These are phyloP conservation scores for Dryobates pubescens DNA, from an alignment of 2,797 vertebrate species.

Conservation along the genomic window DNA sequence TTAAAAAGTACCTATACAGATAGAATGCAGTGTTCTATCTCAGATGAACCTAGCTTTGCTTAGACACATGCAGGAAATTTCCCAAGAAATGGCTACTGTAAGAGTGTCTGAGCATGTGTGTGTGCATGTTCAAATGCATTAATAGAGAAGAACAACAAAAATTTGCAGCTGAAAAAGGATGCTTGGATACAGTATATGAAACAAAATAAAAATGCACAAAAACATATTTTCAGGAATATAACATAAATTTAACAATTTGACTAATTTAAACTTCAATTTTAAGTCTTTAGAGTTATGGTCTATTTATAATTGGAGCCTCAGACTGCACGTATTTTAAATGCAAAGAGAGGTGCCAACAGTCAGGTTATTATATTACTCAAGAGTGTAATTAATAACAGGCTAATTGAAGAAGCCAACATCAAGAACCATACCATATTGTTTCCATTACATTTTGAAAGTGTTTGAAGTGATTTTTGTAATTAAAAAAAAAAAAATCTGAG, in stretches of 20 bases:
- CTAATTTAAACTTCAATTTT: constrained; percentile 64
- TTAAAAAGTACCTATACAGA: not conserved
- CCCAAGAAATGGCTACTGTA: not conserved
- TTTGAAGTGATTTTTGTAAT: constrained; percentile 73
- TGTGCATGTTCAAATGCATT: not conserved
- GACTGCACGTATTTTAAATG: constrained; percentile 74
- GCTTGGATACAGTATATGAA: not conserved
- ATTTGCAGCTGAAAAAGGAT: not conserved
- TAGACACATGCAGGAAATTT: not conserved
- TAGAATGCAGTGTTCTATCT: not conserved
- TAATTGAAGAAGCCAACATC: constrained; percentile 74
- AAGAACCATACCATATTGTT: constrained; percentile 76
- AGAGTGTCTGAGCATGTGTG: accelerated
- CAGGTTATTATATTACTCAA: constrained; percentile 74
- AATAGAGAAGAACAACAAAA: not conserved
- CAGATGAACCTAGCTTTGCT: not conserved
- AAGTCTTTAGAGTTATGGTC: constrained; percentile 49
- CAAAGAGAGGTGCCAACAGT: constrained; percentile 73
- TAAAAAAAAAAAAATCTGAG: constrained; percentile 47
- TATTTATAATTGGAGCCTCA: constrained; percentile 75
- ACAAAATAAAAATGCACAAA: not conserved
- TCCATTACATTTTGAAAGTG: constrained; percentile 71
- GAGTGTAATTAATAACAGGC: constrained; percentile 81
- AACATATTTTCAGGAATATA: not conserved
- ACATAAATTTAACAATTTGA: constrained; percentile 57